Percentiles rank a stretch among this genome's conserved stretches.
These are phyloP conservation scores for Porites australiensis DNA, from an alignment of 64 coral and sea anemone genomes.

Conservation along the genomic window DNA sequence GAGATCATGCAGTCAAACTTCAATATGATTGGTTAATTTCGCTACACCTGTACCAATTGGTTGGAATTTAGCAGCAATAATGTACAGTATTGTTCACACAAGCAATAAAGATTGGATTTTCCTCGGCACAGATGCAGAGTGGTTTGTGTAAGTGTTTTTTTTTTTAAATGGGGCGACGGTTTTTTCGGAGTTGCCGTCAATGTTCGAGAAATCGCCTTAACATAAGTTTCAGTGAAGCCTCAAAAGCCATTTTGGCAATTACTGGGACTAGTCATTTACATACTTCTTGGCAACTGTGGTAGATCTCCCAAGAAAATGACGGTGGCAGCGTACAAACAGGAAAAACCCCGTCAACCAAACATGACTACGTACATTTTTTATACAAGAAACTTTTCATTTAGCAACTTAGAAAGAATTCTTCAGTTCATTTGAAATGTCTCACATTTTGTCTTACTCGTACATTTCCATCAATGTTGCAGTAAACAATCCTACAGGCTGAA, in stretches of 20 bases:
- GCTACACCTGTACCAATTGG: neutral
- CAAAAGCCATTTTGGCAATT: neutral
- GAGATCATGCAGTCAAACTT: neutral
- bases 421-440: neutral
- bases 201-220: neutral
- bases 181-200: neutral
- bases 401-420: neutral
- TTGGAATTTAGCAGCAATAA: neutral
- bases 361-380: neutral
- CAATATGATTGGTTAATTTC: neutral
- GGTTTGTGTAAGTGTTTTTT: neutral
- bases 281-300: conserved; percentile 1
- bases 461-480: neutral
- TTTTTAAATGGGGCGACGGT: neutral
- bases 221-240: neutral
- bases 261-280: neutral
- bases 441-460: neutral
- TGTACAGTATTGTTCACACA: neutral
- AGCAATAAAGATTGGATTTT: neutral
- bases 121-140: neutral
- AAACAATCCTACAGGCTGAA: neutral
- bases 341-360: neutral
- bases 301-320: neutral
- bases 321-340: neutral
- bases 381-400: neutral